Percentiles rank a stretch among this genome's conserved stretches.
Evolutionary conservation across 1,140 invertebrate genomes (phyloP).

Genomic region (Maconellicoccus hirsutus): DNA sequence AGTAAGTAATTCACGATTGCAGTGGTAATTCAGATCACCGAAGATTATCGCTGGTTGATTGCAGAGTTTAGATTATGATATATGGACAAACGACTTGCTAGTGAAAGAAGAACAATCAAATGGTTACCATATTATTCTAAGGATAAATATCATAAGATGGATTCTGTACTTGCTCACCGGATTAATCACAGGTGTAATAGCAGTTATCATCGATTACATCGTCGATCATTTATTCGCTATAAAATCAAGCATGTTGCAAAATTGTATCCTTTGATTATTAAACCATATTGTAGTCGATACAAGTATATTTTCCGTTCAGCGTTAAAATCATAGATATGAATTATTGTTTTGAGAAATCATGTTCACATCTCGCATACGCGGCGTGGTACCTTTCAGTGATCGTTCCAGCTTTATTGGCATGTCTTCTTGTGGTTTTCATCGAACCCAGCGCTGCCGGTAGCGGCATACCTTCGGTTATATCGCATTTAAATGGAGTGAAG

Average conservation of each 20-base stretch:
- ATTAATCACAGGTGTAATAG: slow-evolving; percentile 79
- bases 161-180: slow-evolving; percentile 88
- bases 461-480: slow-evolving; percentile 97
- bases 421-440: slow-evolving; percentile 30
- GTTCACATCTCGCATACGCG: neutral
- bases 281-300: neutral
- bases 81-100: slow-evolving; percentile 69
- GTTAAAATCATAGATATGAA: neutral
- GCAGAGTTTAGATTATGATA: slow-evolving; percentile 84
- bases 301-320: neutral
- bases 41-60: slow-evolving; percentile 28
- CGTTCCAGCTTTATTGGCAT: neutral
- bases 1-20: neutral
- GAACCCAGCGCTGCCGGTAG: slow-evolving; percentile 89
- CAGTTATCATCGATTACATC: slow-evolving; percentile 74
- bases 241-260: slow-evolving; percentile 68
- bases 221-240: slow-evolving; percentile 71
- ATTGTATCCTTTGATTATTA: slow-evolving; percentile 56
- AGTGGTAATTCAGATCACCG: neutral
- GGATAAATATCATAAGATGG: slow-evolving; percentile 75
- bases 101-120: slow-evolving; percentile 64
- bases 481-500: slow-evolving; percentile 96
- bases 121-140: slow-evolving; percentile 58
- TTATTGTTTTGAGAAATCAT: neutral
- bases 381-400: neutral